Base-by-base conservation (phyloP, 1,140 invertebrate genomes). In the Penaeus indicus region DNA sequence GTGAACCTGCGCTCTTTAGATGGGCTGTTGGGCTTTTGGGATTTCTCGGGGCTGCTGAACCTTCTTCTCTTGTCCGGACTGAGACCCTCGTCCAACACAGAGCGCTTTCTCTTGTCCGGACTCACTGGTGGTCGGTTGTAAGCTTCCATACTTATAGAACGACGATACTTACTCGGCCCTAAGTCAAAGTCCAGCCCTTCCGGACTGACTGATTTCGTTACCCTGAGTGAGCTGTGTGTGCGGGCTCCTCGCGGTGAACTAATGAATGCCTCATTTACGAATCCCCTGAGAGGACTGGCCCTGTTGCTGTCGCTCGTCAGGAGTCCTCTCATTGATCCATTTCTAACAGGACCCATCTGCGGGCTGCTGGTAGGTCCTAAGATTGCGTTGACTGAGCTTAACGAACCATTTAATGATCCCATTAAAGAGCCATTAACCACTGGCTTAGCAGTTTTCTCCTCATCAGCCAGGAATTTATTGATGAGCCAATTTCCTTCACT, bases 221-320 rank as follows among this genome's bases (percentile, higher is more conserved):
- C 90, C 54, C 90, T 85, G 47, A 91, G 72, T 25, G 90, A 91
- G 67, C 89, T 91, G 84, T 91, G 90, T 19, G 86, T 91, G 25
- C 90, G 85, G 25, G 78, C 89, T 62, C 88, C 88, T 38, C 90
- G 89, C 32, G 90, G 90, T 10, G 90, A 91, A 47, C 90, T 88
- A n/a, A 91, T 88, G 69, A 91, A 91, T 54, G 89, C 90, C 82
- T 91, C 90, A n/a, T 91, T 91, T 21, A 91, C 89, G 77, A 91
- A 90, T 60, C 90, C 90, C 61, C 81, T 61, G 32, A 89, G 42
- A 27, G 90, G 89, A 89, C 90, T 90, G 27, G 88, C 89, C 63
- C 75, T 84, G 38, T 88, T 89, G 75, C 88, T 88, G 42, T 89
- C 86, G 75, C 81, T 61, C 42, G 83, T 63, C 47, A 91, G 84